A percentile compares a stretch with the other conserved stretches of the same genome.
phyloP scores from a whole-genome alignment of 2,888 invertebrate species.

The Mythimna albipuncta region DNA sequence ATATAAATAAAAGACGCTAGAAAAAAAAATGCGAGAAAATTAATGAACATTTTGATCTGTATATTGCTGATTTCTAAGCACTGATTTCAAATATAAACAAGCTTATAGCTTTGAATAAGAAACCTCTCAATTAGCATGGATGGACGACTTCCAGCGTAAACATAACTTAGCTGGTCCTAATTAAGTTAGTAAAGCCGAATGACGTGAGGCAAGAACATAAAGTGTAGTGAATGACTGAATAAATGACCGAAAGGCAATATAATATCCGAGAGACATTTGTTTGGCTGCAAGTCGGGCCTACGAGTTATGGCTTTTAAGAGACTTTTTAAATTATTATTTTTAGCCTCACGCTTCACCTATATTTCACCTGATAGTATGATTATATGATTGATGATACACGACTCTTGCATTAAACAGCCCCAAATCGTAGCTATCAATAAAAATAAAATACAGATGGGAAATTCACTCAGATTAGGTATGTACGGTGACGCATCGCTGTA shows the following conservation, averaged over 20 bases:
- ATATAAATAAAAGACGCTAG: neutral
- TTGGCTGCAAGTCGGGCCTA: conserved; percentile 30
- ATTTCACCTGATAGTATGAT: no score
- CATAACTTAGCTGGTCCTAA: conserved; percentile 45
- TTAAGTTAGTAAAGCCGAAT: conserved; percentile 52
- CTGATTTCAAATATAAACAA: neutral
- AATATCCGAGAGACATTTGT: conserved; percentile 47
- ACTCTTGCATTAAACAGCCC: no score
- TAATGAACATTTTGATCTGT: neutral
- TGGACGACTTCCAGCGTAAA: conserved; percentile 43
- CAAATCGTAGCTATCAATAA: no score
- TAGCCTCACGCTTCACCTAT: no score
- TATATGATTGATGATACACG: no score
- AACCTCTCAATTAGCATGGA: conserved; percentile 41
- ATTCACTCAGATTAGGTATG: no score
- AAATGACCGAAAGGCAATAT: conserved; percentile 23
- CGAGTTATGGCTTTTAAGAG: conserved; percentile 35
- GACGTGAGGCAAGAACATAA: conserved; percentile 50
- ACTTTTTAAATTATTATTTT: no score
- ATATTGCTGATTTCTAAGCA: neutral
- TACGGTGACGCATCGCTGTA: no score
- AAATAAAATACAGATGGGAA: no score
- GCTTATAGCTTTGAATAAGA: neutral
- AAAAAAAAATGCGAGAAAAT: neutral
- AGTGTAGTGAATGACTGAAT: conserved; percentile 45